Evolutionary conservation across 2,113 vertebrate genomes (phyloP).

Genomic region (Cyanoderma ruficeps): DNA sequence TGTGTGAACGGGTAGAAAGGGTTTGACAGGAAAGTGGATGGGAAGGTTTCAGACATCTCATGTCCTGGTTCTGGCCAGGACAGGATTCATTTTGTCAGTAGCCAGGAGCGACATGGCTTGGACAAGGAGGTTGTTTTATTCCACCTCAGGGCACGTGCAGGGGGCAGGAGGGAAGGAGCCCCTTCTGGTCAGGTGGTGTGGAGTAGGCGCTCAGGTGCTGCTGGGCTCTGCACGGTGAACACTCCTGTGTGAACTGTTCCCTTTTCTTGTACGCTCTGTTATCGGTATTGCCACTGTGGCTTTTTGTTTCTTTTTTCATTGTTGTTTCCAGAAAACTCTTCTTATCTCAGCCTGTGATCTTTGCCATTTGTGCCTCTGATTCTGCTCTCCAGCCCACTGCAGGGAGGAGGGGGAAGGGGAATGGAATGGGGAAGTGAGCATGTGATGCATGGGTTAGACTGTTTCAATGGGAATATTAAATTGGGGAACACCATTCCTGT

Average conservation of each 20-base stretch:
- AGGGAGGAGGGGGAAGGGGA: neutral
- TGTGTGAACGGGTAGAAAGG: neutral
- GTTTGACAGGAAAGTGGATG: neutral
- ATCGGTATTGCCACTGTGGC: no score
- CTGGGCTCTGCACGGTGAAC: neutral
- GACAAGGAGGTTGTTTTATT: neutral
- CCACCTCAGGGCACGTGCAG: no score
- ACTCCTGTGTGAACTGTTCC: fast-evolving
- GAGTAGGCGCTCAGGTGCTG: neutral
- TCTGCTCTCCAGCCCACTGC: neutral
- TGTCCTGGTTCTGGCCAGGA: neutral
- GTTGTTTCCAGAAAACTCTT: neutral
- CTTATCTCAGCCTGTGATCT: neutral
- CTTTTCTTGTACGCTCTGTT: neutral
- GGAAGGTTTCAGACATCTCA: neutral
- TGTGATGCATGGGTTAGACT: neutral
- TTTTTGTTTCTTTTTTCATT: neutral
- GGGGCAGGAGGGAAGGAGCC: neutral
- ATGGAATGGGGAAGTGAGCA: fast-evolving
- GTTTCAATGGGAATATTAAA: neutral
- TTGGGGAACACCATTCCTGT: neutral
- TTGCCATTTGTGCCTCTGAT: neutral
- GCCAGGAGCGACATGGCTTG: neutral
- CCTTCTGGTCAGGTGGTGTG: no score
- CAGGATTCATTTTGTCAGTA: neutral